Base-by-base conservation (phyloP, 2,797 vertebrate genomes). In the Centropyge bicolor region DNA sequence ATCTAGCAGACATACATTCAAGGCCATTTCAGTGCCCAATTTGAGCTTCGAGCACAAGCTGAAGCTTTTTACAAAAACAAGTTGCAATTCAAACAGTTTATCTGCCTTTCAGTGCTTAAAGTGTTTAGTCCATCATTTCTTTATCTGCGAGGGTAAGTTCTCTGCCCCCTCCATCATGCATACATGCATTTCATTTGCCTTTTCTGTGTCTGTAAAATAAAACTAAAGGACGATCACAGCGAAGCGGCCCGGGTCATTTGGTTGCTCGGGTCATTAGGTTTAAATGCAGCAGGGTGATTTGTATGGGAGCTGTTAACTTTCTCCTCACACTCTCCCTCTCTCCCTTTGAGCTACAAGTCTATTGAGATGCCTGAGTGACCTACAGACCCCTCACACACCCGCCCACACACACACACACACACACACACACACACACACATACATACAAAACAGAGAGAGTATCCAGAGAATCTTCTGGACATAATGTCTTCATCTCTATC, bases 281-380 rank as follows among this genome's bases (percentile, higher is more conserved):
- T 89, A 72, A 81, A 86, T 63, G 70, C 65, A 61, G 41, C 36
- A 48, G 63, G 64, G 70, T 80, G 81, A 88, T 83, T 84, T 86
- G 83, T 80, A 76, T 80, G 79, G 84, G 78, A 57, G 76, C 84
- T 43, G 52, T 78, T 79, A 56, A 35, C 74, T 83, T 82, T 79
- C 81, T 74, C 56, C 67, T 78, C 78, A 78, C 70, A 66, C 74
- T 72, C 60, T 54, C 46, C 11, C 61, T 72, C 52, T 49, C 71
- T 74, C 55, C 55, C 70, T 72, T 83, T 83, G 69, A 84, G 76
- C 63, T 35, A 10, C 17, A 38, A 61, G 67, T 62, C 76, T 49
- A 88, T 84, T 86, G 89, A 86, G 81, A 74, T 35, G 60, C 82
- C 69, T 40, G 52, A 70, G 54, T 76, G 83, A 82, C 81, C 81